Percentiles rank a stretch among this genome's conserved stretches.
Evolutionary conservation across 2,113 vertebrate genomes (phyloP).

Genomic region (Sminthopsis crassicaudata): DNA sequence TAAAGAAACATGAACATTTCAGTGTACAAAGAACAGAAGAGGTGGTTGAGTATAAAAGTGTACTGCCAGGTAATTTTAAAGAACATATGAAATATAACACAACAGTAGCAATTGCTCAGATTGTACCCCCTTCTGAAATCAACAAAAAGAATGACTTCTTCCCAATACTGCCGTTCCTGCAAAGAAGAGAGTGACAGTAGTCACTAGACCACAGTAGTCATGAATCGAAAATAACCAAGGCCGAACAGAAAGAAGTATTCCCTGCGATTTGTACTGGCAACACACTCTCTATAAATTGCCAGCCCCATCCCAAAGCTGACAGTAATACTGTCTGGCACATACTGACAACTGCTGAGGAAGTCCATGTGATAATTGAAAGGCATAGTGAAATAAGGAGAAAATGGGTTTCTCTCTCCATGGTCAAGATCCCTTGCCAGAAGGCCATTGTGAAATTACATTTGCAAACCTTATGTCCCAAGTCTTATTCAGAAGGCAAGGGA

Average conservation of each 20-base stretch:
- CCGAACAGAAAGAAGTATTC: slow-evolving; percentile 11
- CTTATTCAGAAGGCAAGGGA: not conserved
- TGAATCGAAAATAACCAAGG: not conserved
- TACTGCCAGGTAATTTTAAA: not conserved
- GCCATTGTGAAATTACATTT: not conserved
- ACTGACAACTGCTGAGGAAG: not conserved
- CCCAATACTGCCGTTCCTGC: not conserved
- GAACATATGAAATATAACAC: not conserved
- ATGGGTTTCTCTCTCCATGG: not conserved
- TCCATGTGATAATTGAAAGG: not conserved
- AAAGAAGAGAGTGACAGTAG: not conserved
- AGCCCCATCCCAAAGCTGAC: not conserved
- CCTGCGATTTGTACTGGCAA: not conserved
- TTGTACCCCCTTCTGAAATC: not conserved
- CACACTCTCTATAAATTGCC: not conserved
- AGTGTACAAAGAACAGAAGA: not conserved
- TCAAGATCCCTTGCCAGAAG: not conserved
- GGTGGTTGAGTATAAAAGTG: not conserved
- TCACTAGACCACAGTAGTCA: not conserved
- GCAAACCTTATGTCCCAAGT: not conserved
- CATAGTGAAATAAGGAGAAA: not conserved
- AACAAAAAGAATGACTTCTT: too few relatives aligned
- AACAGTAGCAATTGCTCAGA: not conserved
- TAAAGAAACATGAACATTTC: not conserved
- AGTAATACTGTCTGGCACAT: not conserved